Conservation (phyloP, 2,113 vertebrate genomes). For the Podarcis muralis region DNA sequence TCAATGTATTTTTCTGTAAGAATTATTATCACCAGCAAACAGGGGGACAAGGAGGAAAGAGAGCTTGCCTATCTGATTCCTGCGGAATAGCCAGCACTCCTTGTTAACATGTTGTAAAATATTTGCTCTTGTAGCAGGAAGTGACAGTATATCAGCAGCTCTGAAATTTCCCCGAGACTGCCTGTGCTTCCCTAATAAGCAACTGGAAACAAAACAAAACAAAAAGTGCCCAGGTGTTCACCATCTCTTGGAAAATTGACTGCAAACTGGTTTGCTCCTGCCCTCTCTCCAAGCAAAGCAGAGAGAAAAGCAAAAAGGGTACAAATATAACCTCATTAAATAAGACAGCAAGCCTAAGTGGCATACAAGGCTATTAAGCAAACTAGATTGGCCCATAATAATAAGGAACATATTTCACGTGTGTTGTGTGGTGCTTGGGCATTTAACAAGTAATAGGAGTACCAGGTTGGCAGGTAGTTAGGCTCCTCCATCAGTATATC, state of each 20-base stretch:
- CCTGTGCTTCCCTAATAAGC: constrained; percentile 27
- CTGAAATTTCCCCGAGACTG: constrained; percentile 28
- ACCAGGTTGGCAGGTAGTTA: constrained; percentile 58
- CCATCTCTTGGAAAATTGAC: constrained; percentile 44
- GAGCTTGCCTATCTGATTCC: background rate
- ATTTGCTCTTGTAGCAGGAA: constrained; percentile 43
- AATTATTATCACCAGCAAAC: constrained; percentile 46
- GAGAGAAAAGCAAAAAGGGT: constrained; percentile 41
- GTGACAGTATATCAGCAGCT: constrained; percentile 50
- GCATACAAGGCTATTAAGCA: constrained; percentile 73
- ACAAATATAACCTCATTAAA: constrained; percentile 72
- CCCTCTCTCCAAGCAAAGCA: constrained; percentile 23
- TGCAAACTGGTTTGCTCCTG: constrained; percentile 46
- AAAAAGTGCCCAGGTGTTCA: background rate
- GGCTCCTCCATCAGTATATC: constrained; percentile 70
- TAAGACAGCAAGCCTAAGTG: constrained; percentile 67
- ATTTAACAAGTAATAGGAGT: constrained; percentile 78
- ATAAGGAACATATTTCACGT: constrained; percentile 81
- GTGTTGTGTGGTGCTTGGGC: constrained; percentile 68
- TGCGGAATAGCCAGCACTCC: constrained; percentile 27
- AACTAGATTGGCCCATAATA: constrained; percentile 75
- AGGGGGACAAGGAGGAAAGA: background rate
- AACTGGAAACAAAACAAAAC: constrained; percentile 11
- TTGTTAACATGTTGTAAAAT: constrained; percentile 47
- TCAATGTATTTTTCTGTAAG: background rate